Conservation (phyloP, 2,113 vertebrate genomes). For the Dunckerocampus dactyliophorus region DNA sequence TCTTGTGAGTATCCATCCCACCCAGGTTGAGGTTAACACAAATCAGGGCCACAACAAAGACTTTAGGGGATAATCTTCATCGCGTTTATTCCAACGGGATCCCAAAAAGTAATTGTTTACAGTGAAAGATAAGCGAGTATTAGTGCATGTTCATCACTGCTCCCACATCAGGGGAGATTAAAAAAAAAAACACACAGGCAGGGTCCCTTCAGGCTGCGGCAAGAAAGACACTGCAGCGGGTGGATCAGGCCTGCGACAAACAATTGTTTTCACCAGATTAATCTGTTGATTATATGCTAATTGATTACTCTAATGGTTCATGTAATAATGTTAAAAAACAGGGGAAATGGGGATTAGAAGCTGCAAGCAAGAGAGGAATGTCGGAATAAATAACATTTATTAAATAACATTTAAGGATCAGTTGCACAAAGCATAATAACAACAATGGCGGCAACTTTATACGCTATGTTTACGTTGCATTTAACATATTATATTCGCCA, state of each 20-base stretch:
- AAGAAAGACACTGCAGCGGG: constrained; percentile 6
- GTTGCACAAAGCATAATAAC: too few relatives aligned
- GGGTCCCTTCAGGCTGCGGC: constrained; percentile 10
- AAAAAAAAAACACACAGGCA: not conserved
- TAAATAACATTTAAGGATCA: too few relatives aligned
- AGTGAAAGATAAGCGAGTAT: constrained; percentile 52
- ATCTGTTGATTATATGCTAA: not conserved
- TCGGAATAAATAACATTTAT: too few relatives aligned
- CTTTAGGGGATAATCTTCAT: constrained; percentile 48
- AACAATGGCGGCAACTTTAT: not conserved
- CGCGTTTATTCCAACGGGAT: constrained; percentile 46
- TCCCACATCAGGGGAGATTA: constrained; percentile 43
- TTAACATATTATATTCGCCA: too few relatives aligned
- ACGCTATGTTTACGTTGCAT: too few relatives aligned
- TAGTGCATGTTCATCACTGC: constrained; percentile 32
- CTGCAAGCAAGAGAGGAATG: too few relatives aligned
- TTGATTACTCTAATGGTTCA: not conserved
- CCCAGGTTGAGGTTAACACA: constrained; percentile 34
- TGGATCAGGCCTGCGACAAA: not conserved
- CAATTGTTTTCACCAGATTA: not conserved
- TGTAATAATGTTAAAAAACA: not conserved
- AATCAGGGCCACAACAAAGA: constrained; percentile 34
- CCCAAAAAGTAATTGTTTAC: constrained; percentile 56
- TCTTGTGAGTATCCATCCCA: constrained; percentile 10
- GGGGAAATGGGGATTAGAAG: not conserved